A percentile compares a stretch with the other conserved stretches of the same genome.
Conservation (phyloP, 2,888 invertebrate genomes). For the Drosophila demipolita region DNA sequence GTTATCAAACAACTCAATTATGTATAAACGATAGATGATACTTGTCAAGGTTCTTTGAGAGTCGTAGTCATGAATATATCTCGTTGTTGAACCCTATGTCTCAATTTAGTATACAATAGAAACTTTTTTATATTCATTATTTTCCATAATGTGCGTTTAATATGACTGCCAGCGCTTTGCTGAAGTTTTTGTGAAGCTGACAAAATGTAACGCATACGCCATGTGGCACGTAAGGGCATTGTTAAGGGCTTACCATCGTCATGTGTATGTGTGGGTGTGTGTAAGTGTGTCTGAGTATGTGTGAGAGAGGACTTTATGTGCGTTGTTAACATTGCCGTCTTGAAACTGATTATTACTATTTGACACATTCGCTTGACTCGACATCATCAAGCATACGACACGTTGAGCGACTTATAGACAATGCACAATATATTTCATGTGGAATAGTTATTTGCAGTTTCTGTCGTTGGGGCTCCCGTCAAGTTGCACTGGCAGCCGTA, state of each 20-base stretch:
- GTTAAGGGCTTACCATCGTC: conserved; percentile 34
- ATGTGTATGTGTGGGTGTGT: neutral
- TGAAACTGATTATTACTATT: conserved; percentile 76
- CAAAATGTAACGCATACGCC: conserved; percentile 68
- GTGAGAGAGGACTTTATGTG: conserved; percentile 21
- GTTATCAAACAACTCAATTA: neutral
- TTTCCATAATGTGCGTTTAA: conserved; percentile 73
- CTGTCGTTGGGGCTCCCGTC: neutral
- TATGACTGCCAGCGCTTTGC: conserved; percentile 31
- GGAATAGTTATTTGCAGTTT: conserved; percentile 12
- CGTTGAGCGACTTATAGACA: conserved; percentile 49
- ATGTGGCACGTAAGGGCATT: conserved; percentile 46
- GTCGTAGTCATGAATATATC: conserved; percentile 17
- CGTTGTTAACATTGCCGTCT: conserved; percentile 66
- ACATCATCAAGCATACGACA: conserved; percentile 70
- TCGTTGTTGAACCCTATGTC: conserved; percentile 39
- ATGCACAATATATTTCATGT: conserved; percentile 33
- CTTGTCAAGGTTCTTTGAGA: conserved; percentile 19
- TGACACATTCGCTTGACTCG: conserved; percentile 68
- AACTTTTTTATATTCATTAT: conserved; percentile 11
- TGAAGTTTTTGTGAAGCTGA: conserved; percentile 56
- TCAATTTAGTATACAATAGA: conserved; percentile 42
- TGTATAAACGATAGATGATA: neutral
- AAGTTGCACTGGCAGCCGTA: conserved; percentile 48
- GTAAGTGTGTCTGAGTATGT: conserved; percentile 8